Evolutionary conservation across 1,140 invertebrate species (phyloP).

Genomic region (Diorhabda elongata): DNA sequence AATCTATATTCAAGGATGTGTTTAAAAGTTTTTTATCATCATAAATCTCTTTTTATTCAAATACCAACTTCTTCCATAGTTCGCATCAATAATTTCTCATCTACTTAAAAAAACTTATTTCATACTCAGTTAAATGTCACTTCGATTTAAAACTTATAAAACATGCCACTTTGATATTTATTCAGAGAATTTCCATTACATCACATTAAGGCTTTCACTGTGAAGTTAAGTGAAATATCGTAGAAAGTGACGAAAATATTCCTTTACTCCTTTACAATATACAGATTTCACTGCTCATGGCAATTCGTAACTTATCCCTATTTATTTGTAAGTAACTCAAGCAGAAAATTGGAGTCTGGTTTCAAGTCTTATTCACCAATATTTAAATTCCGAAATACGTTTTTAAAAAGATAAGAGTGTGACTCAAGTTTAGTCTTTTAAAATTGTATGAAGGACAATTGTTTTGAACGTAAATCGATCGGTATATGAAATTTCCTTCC

Average conservation of each 20-base stretch:
- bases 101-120: too few species aligned
- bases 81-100: too few species aligned
- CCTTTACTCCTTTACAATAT: constrained; percentile 2
- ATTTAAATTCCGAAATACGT: neutral
- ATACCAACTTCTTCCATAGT: too few species aligned
- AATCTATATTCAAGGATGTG: too few species aligned
- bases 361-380: neutral
- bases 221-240: constrained; percentile 1
- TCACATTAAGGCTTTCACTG: neutral
- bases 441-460: too few species aligned
- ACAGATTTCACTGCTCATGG: neutral
- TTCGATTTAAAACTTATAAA: neutral
- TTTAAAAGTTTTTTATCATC: too few species aligned
- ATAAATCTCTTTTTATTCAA: too few species aligned
- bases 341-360: neutral
- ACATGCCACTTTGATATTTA: neutral
- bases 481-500: too few species aligned
- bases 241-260: constrained; percentile 2
- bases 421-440: too few species aligned
- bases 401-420: neutral
- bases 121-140: too few species aligned
- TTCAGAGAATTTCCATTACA: constrained; percentile 2
- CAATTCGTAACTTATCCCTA: constrained; percentile 2
- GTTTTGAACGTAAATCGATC: too few species aligned
- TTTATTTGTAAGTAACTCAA: neutral